Percentiles rank a stretch among this genome's conserved stretches.
Evolutionary conservation across 2,113 vertebrate species (phyloP).

Genomic region (Ctenodactylus gundi): DNA sequence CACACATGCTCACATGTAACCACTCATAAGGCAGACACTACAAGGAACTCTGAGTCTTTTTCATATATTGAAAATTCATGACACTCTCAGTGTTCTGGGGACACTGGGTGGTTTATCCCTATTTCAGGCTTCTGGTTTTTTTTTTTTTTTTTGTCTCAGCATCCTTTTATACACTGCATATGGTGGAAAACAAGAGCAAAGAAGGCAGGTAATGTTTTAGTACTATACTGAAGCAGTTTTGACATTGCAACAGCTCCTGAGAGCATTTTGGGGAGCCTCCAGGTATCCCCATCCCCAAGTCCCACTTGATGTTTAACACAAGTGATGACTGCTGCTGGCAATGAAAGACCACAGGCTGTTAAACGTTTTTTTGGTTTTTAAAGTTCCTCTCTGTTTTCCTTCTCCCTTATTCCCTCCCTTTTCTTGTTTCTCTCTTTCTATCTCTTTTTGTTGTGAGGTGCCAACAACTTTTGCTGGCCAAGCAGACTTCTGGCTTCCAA

Average conservation of each 20-base stretch:
- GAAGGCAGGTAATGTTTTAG: not conserved
- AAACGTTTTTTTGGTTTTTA: not conserved
- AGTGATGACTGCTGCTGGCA: not conserved
- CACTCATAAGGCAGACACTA: not conserved
- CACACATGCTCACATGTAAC: not conserved
- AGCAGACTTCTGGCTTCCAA: not conserved
- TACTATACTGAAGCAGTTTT: not conserved
- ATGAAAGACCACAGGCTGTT: not conserved
- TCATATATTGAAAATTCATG: not conserved
- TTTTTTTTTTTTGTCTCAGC: not conserved
- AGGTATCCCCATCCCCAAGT: not conserved
- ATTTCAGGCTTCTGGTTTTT: not conserved
- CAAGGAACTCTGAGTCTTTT: not conserved
- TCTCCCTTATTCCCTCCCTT: not conserved
- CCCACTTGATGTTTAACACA: not conserved
- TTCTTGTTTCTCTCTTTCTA: not conserved
- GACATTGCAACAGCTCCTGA: not conserved
- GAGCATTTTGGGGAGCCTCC: not conserved
- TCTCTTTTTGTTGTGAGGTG: not conserved
- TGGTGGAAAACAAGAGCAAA: not conserved
- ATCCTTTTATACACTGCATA: not conserved
- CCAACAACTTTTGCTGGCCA: not conserved
- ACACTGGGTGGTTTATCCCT: not conserved
- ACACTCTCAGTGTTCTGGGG: not conserved
- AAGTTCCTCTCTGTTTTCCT: not conserved